Evolutionary conservation across 2,113 vertebrate species (phyloP).

Genomic region (Grallaria varia): DNA sequence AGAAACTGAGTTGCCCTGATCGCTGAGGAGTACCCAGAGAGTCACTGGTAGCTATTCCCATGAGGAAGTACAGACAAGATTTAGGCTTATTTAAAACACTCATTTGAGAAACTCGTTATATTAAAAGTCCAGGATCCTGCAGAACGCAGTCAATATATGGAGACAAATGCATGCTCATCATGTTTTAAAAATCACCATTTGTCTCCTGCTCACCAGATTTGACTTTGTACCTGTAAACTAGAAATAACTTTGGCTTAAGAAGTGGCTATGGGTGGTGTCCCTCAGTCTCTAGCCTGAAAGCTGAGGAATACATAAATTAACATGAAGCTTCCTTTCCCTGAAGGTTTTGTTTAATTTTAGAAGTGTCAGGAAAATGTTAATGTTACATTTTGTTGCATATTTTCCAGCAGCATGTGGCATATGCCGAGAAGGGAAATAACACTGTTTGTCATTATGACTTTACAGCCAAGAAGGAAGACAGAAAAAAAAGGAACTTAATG

Average conservation of each 20-base stretch:
- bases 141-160: background rate
- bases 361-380: constrained; percentile 45
- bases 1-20: background rate
- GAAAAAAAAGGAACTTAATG: background rate
- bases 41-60: background rate
- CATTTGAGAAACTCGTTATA: background rate
- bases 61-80: background rate
- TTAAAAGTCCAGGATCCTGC: background rate
- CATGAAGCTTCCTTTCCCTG: constrained; percentile 18
- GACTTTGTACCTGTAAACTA: background rate
- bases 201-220: background rate
- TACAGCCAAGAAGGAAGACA: constrained; percentile 9
- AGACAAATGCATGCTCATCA: background rate
- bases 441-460: constrained; percentile 9
- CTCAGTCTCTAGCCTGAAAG: background rate
- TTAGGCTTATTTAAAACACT: background rate
- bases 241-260: constrained; percentile 1
- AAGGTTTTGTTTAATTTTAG: constrained; percentile 54
- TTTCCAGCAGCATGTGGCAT: constrained; percentile 44
- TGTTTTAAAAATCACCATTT: background rate
- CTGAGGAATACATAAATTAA: constrained; percentile 41
- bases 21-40: background rate
- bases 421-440: constrained; percentile 46
- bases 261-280: background rate
- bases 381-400: constrained; percentile 5